Base-by-base conservation (phyloP, 2,113 vertebrate species). In the Chaetodon trifascialis region DNA sequence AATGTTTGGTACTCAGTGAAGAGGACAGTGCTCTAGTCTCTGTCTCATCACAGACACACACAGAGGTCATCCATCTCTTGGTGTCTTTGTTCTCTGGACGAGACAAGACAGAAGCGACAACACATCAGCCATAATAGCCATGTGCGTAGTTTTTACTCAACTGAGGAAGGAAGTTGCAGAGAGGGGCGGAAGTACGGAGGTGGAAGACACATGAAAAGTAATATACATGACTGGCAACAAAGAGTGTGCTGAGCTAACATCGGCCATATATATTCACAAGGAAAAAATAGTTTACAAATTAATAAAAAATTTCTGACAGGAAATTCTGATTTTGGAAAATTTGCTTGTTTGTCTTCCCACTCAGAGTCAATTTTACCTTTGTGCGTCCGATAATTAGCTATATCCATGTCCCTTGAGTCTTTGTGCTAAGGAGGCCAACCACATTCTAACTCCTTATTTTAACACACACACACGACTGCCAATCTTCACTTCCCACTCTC, bases 71-170 rank as follows among this genome's bases (percentile, higher is more conserved):
- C 86, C 80, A 63, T 93, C 87, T 80, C 58, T 4, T 0, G 40
- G n/a, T 1, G 54, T 60, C 83, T 89, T 90, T 92, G 88, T 91
- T 77, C 68, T 75, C 23, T 36, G 19, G 78, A 81, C 8, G 51
- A 55, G 81, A 93, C 86, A 76, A 49, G 91, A 92, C 90, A 89
- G 83, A 46, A 86, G 74, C 14, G 83, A 90, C 88, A 74, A 76
- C 63, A 73, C 85, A 38, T 88, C 89, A 87, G n/a, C 76, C 76
- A 54, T 87, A 91, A 91, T 83, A 63, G 73, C 92, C 82, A 4
- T 21, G 84, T 91, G 66, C 90, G 82, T 82, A 75, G 65, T 87
- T 92, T 91, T 62, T 17, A 21, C 70, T 79, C 47, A 6, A 54
- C 46, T 17, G 51, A 76, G 59, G 71, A 67, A 83, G 59, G 54